These are phyloP conservation scores for Apodemus speciosus DNA, from an alignment of 2,113 vertebrate species.

Conservation along the genomic window DNA sequence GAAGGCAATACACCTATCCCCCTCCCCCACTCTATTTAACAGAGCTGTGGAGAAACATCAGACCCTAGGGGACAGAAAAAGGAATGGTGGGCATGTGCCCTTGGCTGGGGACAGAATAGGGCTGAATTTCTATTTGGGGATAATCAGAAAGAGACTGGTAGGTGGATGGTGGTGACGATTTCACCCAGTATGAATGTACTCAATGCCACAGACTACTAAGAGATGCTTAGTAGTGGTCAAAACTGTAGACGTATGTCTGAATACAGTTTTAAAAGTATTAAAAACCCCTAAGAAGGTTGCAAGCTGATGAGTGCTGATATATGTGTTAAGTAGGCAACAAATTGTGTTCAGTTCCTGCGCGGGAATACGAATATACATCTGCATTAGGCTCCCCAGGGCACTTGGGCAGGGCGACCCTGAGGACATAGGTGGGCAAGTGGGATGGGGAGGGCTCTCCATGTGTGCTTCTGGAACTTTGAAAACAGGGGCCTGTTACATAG, in stretches of 20 bases:
- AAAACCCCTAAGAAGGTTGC: not conserved
- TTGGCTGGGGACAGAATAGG: not conserved
- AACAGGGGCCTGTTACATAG: not conserved
- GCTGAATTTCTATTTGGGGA: not conserved
- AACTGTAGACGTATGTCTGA: too few species aligned
- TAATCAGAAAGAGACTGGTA: not conserved
- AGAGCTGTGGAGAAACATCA: not conserved
- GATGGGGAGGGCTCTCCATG: not conserved
- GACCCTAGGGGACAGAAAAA: not conserved
- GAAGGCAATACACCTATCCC: not conserved
- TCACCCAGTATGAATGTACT: too few species aligned
- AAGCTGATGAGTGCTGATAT: not conserved
- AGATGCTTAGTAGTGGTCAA: not conserved
- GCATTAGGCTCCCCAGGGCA: not conserved
- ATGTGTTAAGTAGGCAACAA: not conserved
- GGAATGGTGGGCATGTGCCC: not conserved
- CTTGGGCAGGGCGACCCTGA: not conserved
- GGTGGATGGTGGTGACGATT: not conserved
- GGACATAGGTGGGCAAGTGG: not conserved
- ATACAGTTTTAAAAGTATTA: not conserved
- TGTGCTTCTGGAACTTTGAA: not conserved
- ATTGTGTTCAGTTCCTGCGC: too few species aligned
- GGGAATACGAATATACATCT: not conserved
- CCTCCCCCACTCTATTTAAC: accelerated
- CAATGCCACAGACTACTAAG: not conserved